These are phyloP conservation scores for Turnix velox DNA, from an alignment of 2,113 vertebrate species.

Conservation along the genomic window DNA sequence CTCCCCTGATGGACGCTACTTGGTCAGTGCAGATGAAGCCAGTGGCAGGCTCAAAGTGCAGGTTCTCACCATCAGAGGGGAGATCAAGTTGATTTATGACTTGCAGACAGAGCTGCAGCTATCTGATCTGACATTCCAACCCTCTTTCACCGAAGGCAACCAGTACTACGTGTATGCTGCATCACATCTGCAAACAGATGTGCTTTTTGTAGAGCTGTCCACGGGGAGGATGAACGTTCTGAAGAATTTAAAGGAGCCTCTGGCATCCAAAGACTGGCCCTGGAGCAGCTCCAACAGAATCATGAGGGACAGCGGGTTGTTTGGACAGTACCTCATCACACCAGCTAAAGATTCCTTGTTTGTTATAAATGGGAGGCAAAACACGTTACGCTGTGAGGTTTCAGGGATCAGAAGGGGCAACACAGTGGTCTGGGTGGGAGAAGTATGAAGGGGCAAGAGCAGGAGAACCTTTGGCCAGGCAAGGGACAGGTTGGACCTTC, in stretches of 20 bases:
- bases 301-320: conserved; percentile 87
- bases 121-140: conserved; percentile 88
- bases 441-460: conserved; percentile 82
- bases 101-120: conserved; percentile 66
- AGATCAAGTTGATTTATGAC: conserved; percentile 74
- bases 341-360: conserved; percentile 86
- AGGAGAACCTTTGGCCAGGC: conserved; percentile 23
- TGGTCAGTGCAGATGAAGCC: conserved; percentile 75
- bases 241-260: conserved; percentile 81
- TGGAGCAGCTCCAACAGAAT: conserved; percentile 84
- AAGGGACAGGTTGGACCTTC: conserved; percentile 49
- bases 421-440: conserved; percentile 92
- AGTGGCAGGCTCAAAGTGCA: conserved; percentile 79
- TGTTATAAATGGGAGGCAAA: conserved; percentile 86
- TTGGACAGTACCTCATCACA: conserved; percentile 91
- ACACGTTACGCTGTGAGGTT: conserved; percentile 87
- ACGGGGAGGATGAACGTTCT: conserved; percentile 78
- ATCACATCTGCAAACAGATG: conserved; percentile 77
- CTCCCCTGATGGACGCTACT: conserved; percentile 85
- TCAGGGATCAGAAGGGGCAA: conserved; percentile 85
- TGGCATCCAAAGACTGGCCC: conserved; percentile 75
- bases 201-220: conserved; percentile 87
- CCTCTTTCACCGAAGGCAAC: conserved; percentile 83
- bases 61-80: conserved; percentile 79
- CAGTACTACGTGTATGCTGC: conserved; percentile 83